phyloP scores from a whole-genome alignment of 2,113 vertebrate species.

The Ancistrus triradiatus region DNA sequence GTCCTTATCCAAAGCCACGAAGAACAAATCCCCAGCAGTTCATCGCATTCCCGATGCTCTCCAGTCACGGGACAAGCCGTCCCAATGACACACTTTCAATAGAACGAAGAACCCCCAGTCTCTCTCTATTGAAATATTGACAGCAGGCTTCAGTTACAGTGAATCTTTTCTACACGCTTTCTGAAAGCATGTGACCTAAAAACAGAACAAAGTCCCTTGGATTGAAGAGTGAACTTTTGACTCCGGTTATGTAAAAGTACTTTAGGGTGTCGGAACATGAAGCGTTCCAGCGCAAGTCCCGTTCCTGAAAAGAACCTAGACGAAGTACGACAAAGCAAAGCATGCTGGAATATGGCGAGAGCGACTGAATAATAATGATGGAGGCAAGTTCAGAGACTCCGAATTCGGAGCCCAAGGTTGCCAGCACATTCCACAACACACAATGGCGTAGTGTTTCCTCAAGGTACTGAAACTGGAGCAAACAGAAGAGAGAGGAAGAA shows the following conservation, averaged over 20 bases:
- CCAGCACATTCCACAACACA: conserved; percentile 46
- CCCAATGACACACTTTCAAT: conserved; percentile 2
- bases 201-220: conserved; percentile 15
- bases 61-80: not conserved
- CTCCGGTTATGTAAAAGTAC: conserved; percentile 31
- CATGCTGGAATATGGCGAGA: conserved; percentile 7
- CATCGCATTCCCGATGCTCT: not conserved
- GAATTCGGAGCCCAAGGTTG: conserved; percentile 43
- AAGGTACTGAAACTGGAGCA: conserved; percentile 36
- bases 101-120: not conserved
- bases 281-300: too few species aligned
- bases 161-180: not conserved
- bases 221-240: conserved; percentile 32
- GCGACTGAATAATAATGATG: conserved; percentile 27
- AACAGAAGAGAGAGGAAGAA: conserved; percentile 35
- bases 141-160: conserved; percentile 9
- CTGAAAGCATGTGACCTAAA: conserved; percentile 21
- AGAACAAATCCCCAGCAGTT: not conserved
- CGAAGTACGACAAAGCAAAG: too few species aligned
- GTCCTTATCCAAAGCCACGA: too few species aligned
- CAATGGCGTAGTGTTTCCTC: conserved; percentile 52
- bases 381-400: conserved; percentile 32
- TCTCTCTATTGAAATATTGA: not conserved
- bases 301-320: not conserved
- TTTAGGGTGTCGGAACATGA: conserved; percentile 1